Evolutionary conservation across 2,797 vertebrate genomes (phyloP).

Genomic region (Eutrigla gurnardus): DNA sequence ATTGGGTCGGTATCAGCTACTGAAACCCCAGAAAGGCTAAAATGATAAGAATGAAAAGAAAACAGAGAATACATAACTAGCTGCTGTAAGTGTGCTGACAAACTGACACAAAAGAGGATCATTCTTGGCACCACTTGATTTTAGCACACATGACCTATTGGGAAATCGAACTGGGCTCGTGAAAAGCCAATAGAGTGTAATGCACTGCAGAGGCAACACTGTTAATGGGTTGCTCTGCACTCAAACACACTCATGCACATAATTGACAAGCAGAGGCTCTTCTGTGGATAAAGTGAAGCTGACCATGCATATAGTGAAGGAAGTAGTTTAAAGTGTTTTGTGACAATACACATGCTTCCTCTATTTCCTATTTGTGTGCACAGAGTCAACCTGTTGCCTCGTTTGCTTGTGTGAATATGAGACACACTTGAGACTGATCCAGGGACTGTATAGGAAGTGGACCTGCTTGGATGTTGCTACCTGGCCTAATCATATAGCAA

Average conservation of each 20-base stretch:
- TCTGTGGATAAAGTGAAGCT: neutral
- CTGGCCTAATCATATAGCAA: conserved; percentile 15
- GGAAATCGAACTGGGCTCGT: conserved; percentile 39
- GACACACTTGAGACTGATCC: neutral
- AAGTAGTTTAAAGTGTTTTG: neutral
- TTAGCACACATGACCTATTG: conserved; percentile 39
- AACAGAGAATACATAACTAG: neutral
- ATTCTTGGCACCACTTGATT: conserved; percentile 4
- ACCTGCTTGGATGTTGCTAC: no score
- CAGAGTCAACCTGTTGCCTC: conserved; percentile 20
- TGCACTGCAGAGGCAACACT: conserved; percentile 17
- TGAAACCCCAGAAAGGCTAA: conserved; percentile 18
- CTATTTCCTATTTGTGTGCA: neutral
- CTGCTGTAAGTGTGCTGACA: neutral
- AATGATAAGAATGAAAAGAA: neutral
- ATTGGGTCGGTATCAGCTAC: conserved; percentile 37
- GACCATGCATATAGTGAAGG: neutral
- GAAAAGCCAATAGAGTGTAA: conserved; percentile 31
- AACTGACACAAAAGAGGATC: neutral
- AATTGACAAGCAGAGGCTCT: conserved; percentile 16
- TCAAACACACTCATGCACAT: conserved; percentile 5
- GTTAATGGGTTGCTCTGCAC: conserved; percentile 21
- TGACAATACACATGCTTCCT: neutral
- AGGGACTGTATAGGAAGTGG: no score
- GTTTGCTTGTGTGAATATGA: conserved; percentile 5